Evolutionary conservation across 2,797 vertebrate species (phyloP).

Genomic region (Ceryle rudis): DNA sequence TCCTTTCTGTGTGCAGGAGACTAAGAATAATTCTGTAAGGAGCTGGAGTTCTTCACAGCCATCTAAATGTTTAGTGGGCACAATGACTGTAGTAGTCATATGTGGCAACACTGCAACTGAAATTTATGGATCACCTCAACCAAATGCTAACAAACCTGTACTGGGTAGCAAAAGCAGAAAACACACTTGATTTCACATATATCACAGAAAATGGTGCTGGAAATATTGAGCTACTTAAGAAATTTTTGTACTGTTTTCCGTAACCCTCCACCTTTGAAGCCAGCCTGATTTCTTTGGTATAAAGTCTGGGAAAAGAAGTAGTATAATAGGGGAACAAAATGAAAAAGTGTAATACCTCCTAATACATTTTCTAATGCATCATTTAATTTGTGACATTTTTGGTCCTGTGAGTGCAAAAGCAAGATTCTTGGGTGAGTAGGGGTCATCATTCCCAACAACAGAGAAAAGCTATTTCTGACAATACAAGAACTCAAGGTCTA

Average conservation of each 20-base stretch:
- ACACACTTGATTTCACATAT: neutral
- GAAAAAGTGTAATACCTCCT: neutral
- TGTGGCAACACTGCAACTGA: neutral
- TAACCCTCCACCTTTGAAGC: neutral
- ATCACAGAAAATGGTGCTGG: neutral
- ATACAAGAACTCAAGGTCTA: neutral
- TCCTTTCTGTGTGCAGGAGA: neutral
- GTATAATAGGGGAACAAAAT: neutral
- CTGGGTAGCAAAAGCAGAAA: slow-evolving; percentile 17
- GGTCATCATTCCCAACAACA: neutral
- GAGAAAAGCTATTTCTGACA: neutral
- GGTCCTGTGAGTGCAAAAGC: neutral
- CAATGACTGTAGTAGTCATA: neutral
- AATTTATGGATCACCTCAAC: neutral
- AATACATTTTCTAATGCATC: neutral
- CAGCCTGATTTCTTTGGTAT: neutral
- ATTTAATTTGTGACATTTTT: neutral
- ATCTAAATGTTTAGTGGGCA: neutral
- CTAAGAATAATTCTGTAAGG: neutral
- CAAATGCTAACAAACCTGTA: neutral
- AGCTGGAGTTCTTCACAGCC: neutral
- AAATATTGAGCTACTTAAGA: neutral
- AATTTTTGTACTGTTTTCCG: neutral
- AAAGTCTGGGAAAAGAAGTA: neutral
- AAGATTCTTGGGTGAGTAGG: neutral